These are phyloP conservation scores for Pomatorhinus ruficollis DNA, from an alignment of 2,113 vertebrate species.

Conservation along the genomic window DNA sequence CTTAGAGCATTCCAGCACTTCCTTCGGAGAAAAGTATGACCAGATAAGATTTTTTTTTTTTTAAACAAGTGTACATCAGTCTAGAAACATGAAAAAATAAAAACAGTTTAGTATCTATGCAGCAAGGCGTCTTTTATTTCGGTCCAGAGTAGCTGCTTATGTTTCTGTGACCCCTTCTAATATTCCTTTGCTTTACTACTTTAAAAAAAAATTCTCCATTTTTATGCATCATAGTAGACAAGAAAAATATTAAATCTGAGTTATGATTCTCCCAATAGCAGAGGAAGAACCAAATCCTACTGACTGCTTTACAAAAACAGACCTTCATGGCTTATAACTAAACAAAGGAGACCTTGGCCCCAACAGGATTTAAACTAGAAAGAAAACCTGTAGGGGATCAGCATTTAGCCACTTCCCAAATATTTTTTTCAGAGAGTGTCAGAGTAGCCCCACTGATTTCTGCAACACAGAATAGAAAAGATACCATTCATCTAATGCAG, in stretches of 20 bases:
- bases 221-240: not conserved
- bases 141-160: not conserved
- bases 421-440: not conserved
- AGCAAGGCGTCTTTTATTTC: not conserved
- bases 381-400: not conserved
- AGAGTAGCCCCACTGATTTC: not conserved
- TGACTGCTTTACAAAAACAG: not conserved
- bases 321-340: not conserved
- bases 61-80: not conserved
- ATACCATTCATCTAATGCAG: not conserved
- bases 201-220: not conserved
- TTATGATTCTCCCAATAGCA: not conserved
- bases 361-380: not conserved
- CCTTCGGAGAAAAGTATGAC: not conserved
- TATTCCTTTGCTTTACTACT: not conserved
- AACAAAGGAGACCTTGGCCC: not conserved
- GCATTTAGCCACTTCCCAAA: not conserved
- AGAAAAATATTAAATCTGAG: conserved; percentile 13
- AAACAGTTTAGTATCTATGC: not conserved
- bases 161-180: not conserved
- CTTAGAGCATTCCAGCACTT: not conserved
- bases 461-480: not conserved
- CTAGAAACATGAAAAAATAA: not conserved
- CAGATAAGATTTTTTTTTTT: not conserved
- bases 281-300: not conserved